Conservation (phyloP, 2,888 invertebrate genomes). For the Coenonympha glycerion region DNA sequence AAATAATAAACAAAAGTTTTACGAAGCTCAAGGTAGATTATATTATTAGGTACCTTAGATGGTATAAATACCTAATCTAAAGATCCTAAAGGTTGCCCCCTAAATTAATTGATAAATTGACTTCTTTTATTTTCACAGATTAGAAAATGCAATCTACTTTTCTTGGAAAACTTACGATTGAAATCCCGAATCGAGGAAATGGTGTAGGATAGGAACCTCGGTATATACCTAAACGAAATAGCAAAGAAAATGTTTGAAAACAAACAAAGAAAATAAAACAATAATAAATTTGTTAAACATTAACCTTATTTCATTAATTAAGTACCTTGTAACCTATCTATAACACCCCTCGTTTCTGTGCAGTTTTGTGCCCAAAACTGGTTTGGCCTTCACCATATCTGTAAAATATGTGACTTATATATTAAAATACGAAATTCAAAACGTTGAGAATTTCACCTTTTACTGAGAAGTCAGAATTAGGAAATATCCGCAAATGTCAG, state of each 20-base stretch:
- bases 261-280: neutral
- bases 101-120: too few relatives aligned
- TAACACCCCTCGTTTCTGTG: neutral
- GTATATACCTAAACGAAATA: neutral
- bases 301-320: neutral
- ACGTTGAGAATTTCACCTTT: too few relatives aligned
- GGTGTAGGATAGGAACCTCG: constrained; percentile 7
- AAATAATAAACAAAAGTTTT: too few relatives aligned
- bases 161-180: constrained; percentile 55
- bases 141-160: constrained; percentile 55
- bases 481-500: neutral
- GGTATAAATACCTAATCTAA: too few relatives aligned
- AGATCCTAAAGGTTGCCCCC: too few relatives aligned
- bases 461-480: constrained; percentile 44
- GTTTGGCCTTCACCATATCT: constrained; percentile 38
- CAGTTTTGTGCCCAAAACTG: constrained; percentile 1
- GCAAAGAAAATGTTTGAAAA: neutral
- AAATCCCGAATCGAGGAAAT: constrained; percentile 46
- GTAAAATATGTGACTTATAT: too few relatives aligned
- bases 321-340: too few relatives aligned
- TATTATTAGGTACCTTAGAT: too few relatives aligned
- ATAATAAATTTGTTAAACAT: neutral
- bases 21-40: too few relatives aligned
- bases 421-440: too few relatives aligned
- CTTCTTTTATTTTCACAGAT: constrained; percentile 38